These are phyloP conservation scores for Coptodon bakossiorum DNA, from an alignment of 2,113 vertebrate species.

Conservation along the genomic window DNA sequence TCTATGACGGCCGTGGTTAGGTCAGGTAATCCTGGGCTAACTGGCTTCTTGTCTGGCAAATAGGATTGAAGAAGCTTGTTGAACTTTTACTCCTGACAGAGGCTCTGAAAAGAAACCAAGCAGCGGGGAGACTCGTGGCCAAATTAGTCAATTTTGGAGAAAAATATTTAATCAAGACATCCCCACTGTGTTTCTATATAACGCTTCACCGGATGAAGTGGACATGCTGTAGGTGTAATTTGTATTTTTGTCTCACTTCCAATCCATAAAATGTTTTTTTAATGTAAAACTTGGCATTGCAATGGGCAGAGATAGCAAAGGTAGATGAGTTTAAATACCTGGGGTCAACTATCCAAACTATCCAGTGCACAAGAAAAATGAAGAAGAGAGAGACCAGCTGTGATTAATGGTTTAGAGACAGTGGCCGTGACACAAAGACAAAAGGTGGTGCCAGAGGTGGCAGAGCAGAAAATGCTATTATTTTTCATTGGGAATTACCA, in stretches of 20 bases:
- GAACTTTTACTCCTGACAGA: neutral
- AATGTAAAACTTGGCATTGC: neutral
- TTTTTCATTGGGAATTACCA: neutral
- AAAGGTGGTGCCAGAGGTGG: neutral
- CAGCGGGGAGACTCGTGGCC: neutral
- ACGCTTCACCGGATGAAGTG: neutral
- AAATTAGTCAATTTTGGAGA: neutral
- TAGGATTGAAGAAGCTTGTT: slow-evolving; percentile 37
- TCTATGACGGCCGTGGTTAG: slow-evolving; percentile 19
- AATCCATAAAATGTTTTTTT: neutral
- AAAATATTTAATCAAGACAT: neutral
- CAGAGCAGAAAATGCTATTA: neutral
- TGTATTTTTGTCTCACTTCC: neutral
- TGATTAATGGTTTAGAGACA: neutral
- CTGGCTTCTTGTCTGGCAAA: slow-evolving; percentile 50
- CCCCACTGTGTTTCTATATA: neutral
- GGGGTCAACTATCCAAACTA: neutral
- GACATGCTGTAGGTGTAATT: neutral
- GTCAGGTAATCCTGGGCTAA: slow-evolving; percentile 54
- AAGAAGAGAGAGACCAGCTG: neutral
- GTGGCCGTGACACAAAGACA: neutral
- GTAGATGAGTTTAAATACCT: neutral
- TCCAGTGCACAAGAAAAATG: neutral
- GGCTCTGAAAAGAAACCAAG: slow-evolving; percentile 6
- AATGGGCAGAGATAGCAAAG: neutral